Evolutionary conservation across 2,113 vertebrate genomes (phyloP), one percentile per base, ranked within the genome.

Genomic region (Odocoileus hemionus): DNA sequence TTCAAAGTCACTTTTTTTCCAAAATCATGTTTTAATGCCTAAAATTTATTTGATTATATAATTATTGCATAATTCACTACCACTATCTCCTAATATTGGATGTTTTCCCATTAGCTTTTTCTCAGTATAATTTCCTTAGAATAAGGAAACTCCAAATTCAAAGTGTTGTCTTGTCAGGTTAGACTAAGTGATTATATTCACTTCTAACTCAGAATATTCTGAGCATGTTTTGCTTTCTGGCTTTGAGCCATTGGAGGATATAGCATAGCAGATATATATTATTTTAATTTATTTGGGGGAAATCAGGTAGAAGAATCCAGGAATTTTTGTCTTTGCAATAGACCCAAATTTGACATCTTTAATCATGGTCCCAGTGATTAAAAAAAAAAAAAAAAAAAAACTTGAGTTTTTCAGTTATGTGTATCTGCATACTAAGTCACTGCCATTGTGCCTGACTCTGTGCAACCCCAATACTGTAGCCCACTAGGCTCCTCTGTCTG

Each of bases 191-290:
- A 86, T 15, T 82, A 78, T 17, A 78, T 52, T 45, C 16, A 70
- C 21, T 58, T 84, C n/a, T 45, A 92, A 92, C 45, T 89, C 36
- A 92, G 30, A 76, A 89, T 94, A 93, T 92, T 86, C 13, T 95
- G 26, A 96, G 12, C 57, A 21, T 92, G 6, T 39, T 89, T 89
- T 86, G 28, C 39, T 84, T 94, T 80, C 43, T 74, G 15, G 7
- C 14, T 76, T 61, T 96, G 25, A 96, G 47, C 30, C 17, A 74
- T 36, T 85, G 88, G 43, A 58, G 19, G 9, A 60, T 94, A 28
- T 85, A 70, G 2, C 15, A 55, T 45, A 55, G 6, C 10, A 78
- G 2, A 67, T 87, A 43, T 30, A 94, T 54, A 50, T 50, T 23
- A 70, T 94, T 93, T 21, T 47, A 80, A 70, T 45, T 83, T 78